phyloP scores from a whole-genome alignment of 2,113 vertebrate genomes.

The Chauna torquata region DNA sequence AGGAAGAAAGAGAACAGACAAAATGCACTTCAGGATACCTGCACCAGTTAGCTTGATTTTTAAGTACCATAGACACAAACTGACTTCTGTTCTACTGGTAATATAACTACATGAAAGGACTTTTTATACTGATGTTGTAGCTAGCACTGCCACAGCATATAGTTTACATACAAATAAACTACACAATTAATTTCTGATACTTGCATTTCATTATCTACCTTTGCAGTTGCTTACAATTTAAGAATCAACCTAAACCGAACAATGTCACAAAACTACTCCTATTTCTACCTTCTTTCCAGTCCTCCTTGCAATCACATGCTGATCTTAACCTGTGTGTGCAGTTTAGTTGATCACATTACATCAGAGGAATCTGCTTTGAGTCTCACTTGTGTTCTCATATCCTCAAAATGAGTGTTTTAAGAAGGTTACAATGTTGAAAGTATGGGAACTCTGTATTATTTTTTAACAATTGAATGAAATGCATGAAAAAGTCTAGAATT shows the following conservation, averaged over 20 bases:
- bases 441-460: not conserved
- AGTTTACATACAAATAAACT: not conserved
- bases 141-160: not conserved
- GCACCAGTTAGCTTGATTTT: not conserved
- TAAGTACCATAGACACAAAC: not conserved
- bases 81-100: not conserved
- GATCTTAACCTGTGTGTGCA: not conserved
- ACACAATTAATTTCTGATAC: not conserved
- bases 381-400: not conserved
- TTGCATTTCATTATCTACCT: not conserved
- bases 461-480: not conserved
- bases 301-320: not conserved
- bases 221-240: not conserved
- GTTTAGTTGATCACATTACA: not conserved
- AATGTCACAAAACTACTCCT: not conserved
- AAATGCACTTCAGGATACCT: not conserved
- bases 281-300: not conserved
- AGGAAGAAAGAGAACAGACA: not conserved
- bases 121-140: not conserved
- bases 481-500: not conserved
- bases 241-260: not conserved
- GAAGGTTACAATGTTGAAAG: not conserved
- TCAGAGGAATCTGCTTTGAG: not conserved
- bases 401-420: not conserved
- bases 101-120: not conserved